phyloP scores from a whole-genome alignment of 1,140 invertebrate genomes.

The Trypoxylus dichotomus region DNA sequence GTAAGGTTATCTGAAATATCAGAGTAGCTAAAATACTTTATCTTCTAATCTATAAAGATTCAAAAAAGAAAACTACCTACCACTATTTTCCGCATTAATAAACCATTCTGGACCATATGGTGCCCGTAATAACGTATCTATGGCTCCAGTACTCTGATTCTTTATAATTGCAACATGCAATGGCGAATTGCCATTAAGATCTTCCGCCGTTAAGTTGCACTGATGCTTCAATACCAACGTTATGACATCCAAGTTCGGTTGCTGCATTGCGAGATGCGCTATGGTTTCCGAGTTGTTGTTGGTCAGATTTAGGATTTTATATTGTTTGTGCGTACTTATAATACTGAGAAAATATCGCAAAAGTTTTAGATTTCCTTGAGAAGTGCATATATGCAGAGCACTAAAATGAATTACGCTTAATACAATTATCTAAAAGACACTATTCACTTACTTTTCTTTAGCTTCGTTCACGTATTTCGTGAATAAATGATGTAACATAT shows the following conservation, averaged over 20 bases:
- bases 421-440: constrained; percentile 20
- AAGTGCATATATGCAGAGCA: constrained; percentile 37
- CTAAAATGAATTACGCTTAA: constrained; percentile 18
- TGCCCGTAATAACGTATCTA: constrained; percentile 36
- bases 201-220: constrained; percentile 57
- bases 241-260: constrained; percentile 53
- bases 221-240: constrained; percentile 51
- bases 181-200: constrained; percentile 56
- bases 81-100: constrained; percentile 51
- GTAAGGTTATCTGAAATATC: constrained; percentile 54
- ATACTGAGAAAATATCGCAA: not conserved
- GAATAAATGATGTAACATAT: constrained; percentile 39
- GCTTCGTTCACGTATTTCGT: not conserved
- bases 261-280: constrained; percentile 57
- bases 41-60: no score
- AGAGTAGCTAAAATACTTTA: not conserved
- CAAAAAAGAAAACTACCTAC: constrained; percentile 34
- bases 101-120: constrained; percentile 33
- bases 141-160: not conserved
- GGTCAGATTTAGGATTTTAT: constrained; percentile 41
- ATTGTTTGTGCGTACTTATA: not conserved
- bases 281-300: constrained; percentile 54
- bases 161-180: constrained; percentile 58
- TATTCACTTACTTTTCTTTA: constrained; percentile 24
- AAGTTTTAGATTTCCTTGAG: not conserved